Evolutionary conservation across 2,888 invertebrate genomes (phyloP).

Genomic region (Dyspetes luteomarginatus): DNA sequence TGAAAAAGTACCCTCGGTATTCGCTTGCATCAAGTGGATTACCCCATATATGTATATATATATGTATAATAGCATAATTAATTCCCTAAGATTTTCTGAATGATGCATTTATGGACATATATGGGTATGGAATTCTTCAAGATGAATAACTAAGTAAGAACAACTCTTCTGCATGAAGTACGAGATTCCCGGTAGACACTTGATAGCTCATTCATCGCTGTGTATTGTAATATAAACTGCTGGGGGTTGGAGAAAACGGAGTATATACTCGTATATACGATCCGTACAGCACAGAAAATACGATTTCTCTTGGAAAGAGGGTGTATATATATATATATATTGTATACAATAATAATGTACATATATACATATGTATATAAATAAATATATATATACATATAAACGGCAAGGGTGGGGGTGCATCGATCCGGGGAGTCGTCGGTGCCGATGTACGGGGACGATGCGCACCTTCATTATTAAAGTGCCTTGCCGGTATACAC

Average conservation of each 20-base stretch:
- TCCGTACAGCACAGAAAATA: conserved; percentile 43
- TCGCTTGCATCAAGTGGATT: conserved; percentile 3
- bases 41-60: not conserved
- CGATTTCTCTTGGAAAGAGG: conserved; percentile 13
- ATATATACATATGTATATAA: conserved; percentile 68
- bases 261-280: conserved; percentile 34
- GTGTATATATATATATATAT: too few species aligned
- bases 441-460: conserved; percentile 73
- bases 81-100: conserved; percentile 17
- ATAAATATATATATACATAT: conserved; percentile 60
- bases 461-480: conserved; percentile 81
- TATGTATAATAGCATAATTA: conserved; percentile 28
- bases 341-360: conserved; percentile 32
- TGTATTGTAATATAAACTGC: conserved; percentile 51
- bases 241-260: conserved; percentile 24
- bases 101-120: not conserved
- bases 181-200: conserved; percentile 51
- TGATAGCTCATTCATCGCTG: conserved; percentile 58
- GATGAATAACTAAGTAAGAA: conserved; percentile 55
- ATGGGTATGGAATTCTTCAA: conserved; percentile 15
- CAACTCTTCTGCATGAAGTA: conserved; percentile 47
- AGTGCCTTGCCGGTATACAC: conserved; percentile 68
- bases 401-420: conserved; percentile 70
- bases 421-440: conserved; percentile 77
- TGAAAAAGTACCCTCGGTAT: not conserved